Base-by-base conservation (phyloP, 2,888 invertebrate genomes). In the Drosophila greeni region DNA sequence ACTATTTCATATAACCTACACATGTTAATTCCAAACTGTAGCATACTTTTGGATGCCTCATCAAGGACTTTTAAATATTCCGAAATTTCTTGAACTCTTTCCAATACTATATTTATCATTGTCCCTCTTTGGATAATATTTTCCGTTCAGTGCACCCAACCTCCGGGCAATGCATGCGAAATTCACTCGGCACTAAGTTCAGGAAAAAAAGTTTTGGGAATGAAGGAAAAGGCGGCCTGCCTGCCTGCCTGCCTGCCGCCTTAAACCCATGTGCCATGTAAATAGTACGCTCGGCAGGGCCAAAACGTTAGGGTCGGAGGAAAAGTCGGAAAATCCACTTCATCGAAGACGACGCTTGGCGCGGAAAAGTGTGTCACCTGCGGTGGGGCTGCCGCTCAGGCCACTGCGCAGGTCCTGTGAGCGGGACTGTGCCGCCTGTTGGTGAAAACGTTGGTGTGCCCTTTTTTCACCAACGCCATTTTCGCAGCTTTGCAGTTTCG, bases 331-430 rank as follows among this genome's bases (percentile, higher is more conserved):
- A 73, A 75, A 74, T 70, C 70, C 74, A 84, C 76, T 78, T 74
- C 61, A 68, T 70, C 42, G 42, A 24, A 68, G 80, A 75, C 57
- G 57, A 60, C 57, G 70, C 70, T 61, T 74, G 84, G 78, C 67
- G 74, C 76, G 76, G 76, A 82, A 79, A 84, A 82, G 82, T 80
- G 84, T 80, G 80, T 82, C 82, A 80, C 69, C 82, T 84, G 79
- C 79, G 74, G 66, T 53, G 52, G 54, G 31, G 51, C 31, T 33
- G 64, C 48, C 48, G 48, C 48, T 64, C 2, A 5, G 7, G 3
- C 0, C 26, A 59, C 1, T 53, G 83, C 83, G 81, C 83, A 83
- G 65, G 84, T 71, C 70, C 83, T 61, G 72, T 66, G 84, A 84
- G 80, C 52, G 51, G 12, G 20, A 8, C 29, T 18, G 45, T 45